phyloP scores from a whole-genome alignment of 1,140 invertebrate genomes.

The Pseudomyrmex gracilis region DNA sequence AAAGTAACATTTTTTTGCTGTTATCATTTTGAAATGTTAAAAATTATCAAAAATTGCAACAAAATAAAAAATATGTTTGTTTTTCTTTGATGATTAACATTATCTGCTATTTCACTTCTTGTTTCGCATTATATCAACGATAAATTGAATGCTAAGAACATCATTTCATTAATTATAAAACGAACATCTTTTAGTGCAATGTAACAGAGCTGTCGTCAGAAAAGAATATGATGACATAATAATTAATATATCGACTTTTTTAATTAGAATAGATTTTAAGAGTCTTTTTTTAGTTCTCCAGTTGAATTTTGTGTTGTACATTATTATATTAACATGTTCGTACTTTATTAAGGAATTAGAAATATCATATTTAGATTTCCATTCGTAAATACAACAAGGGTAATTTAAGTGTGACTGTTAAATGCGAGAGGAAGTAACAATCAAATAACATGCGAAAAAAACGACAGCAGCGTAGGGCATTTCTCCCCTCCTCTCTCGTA shows the following conservation, averaged over 20 bases:
- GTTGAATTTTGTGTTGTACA: too few relatives aligned
- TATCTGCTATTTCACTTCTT: neutral
- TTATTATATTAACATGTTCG: too few relatives aligned
- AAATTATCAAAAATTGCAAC: neutral
- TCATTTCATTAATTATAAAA: slow-evolving; percentile 23
- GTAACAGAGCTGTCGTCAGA: slow-evolving; percentile 24
- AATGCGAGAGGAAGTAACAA: slow-evolving; percentile 19
- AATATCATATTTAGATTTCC: slow-evolving; percentile 17
- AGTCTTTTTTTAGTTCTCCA: too few relatives aligned
- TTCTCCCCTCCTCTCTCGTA: neutral
- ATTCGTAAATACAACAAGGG: slow-evolving; percentile 7
- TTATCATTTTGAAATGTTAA: neutral
- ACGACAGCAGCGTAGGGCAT: slow-evolving; percentile 42
- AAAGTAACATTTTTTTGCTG: slow-evolving; percentile 8
- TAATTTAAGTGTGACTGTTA: neutral
- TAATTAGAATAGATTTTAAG: too few relatives aligned
- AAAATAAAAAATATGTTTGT: slow-evolving; percentile 28
- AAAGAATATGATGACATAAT: slow-evolving; percentile 10
- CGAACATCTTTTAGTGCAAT: neutral
- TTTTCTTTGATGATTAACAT: neutral
- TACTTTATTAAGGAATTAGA: too few relatives aligned
- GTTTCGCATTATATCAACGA: neutral
- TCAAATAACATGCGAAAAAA: slow-evolving; percentile 10
- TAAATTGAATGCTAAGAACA: slow-evolving; percentile 40
- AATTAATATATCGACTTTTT: neutral